Evolutionary conservation across 2,888 invertebrate genomes (phyloP), one percentile per base, ranked within the genome.

Genomic region (Dusona sp.): DNA sequence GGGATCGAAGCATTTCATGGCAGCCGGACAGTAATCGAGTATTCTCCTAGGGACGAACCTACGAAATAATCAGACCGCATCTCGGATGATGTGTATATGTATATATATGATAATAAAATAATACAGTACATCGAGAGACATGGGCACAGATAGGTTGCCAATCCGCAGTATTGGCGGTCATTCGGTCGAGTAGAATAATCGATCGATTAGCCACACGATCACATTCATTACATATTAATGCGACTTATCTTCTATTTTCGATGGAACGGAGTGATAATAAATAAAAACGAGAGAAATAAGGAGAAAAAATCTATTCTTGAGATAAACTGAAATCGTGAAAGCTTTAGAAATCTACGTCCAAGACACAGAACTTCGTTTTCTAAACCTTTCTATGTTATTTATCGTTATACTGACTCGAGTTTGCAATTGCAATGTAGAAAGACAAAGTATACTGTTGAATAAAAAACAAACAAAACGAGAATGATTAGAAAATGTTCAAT

Each of bases 51-150:
- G 83, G 81, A 84, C 78, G 78, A 73, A 81, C 77, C 86, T 83
- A 42, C 80, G 73, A 86, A 86, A 83, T 86, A 83, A 83, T 86
- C 86, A 78, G 86, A 86, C 78, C 83, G 86, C 77, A 64, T 86
- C 86, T 83, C 73, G 54, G 22, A 42, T 45, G 36, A 57, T 65
- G 38, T 72, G 61, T 36, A 75, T 61, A 64, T 42, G 4, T n/a
- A 16, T 57, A 54, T 42, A 8, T 64, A 51, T 25, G 51, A 51
- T 25, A 36, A 67, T 82, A 82, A 67, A 42, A 81, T 81, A 65
- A 75, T 61, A 38, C 45, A 48, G 78, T 48, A 25, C 38, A 73
- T 77, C 48, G 78, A 78, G 64, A 51, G 78, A 77, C 57, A 68
- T 9, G 25, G n/a, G 45, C 65, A 25, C n/a, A 80, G 68, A 83